Conservation (phyloP, 1,140 invertebrate genomes). For the Polyergus mexicanus region DNA sequence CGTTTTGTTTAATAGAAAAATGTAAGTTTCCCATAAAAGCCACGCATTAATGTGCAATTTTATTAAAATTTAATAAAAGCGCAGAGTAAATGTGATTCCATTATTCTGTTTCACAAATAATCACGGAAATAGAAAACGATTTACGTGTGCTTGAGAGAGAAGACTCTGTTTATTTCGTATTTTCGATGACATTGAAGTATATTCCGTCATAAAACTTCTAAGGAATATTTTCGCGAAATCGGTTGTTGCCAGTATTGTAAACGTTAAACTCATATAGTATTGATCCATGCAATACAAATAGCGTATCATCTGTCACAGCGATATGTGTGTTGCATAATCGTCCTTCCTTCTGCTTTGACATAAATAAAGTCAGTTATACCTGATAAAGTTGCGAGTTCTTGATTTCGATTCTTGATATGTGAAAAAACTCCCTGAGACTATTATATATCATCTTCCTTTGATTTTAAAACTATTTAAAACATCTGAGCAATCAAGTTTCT, state of each 20-base stretch:
- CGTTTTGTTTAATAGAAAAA: not conserved
- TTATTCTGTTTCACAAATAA: not conserved
- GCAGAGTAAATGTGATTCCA: not conserved
- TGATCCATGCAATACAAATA: constrained; percentile 59
- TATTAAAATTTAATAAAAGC: not conserved
- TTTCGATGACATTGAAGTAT: constrained; percentile 3
- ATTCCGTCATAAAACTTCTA: constrained; percentile 58
- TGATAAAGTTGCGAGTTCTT: not conserved
- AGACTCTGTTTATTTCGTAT: constrained; percentile 6
- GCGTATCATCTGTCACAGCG: constrained; percentile 38
- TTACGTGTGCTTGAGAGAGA: not conserved
- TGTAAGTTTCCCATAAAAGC: not conserved
- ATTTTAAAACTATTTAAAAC: not conserved
- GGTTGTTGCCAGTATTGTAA: constrained; percentile 28
- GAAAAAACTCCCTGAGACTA: not conserved
- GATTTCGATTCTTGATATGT: not conserved
- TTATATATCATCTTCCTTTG: not conserved
- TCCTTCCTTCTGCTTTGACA: not conserved
- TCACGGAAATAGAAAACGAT: not conserved
- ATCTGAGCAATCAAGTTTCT: no score
- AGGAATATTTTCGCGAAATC: constrained; percentile 32
- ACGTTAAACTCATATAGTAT: constrained; percentile 49
- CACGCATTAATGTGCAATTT: not conserved
- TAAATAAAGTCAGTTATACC: constrained; percentile 4
- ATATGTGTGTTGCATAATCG: not conserved